A percentile compares a stretch with the other conserved stretches of the same genome.
phyloP scores from a whole-genome alignment of 2,888 invertebrate genomes.

The Synergus laeviventris region DNA sequence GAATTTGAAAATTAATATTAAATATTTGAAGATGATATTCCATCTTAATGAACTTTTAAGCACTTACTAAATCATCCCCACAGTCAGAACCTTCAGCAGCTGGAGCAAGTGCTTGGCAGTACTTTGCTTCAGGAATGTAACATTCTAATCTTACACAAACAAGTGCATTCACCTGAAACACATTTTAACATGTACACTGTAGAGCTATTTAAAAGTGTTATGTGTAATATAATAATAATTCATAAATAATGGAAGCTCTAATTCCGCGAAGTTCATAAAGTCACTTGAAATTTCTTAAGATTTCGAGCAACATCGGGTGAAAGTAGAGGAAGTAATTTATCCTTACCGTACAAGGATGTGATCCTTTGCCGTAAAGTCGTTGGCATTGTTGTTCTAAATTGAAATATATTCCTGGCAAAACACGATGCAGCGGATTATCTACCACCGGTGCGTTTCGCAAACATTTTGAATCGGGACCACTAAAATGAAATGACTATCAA shows the following conservation, averaged over 20 bases:
- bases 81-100: conserved; percentile 95
- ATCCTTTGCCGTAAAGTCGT: conserved; percentile 85
- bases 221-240: neutral
- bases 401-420: conserved; percentile 89
- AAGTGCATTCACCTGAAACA: conserved; percentile 88
- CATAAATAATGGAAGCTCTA: neutral
- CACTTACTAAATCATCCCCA: conserved; percentile 88
- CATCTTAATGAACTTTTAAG: neutral
- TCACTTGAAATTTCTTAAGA: too few relatives aligned
- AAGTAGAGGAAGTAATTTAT: neutral
- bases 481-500: conserved; percentile 41
- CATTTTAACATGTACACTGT: neutral
- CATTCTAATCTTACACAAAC: conserved; percentile 94
- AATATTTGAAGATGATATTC: conserved; percentile 37
- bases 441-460: conserved; percentile 91
- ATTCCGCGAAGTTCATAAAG: too few relatives aligned
- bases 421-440: conserved; percentile 87
- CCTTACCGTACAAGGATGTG: conserved; percentile 85
- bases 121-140: conserved; percentile 85
- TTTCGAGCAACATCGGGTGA: too few relatives aligned
- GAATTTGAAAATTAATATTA: conserved; percentile 54
- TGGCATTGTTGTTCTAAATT: conserved; percentile 93
- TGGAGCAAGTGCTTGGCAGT: conserved; percentile 92
- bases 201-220: neutral
- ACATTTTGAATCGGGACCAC: conserved; percentile 81